A percentile compares a stretch with the other conserved stretches of the same genome.
Evolutionary conservation across 2,113 vertebrate genomes (phyloP).

Genomic region (Psittacula cyanocephala): DNA sequence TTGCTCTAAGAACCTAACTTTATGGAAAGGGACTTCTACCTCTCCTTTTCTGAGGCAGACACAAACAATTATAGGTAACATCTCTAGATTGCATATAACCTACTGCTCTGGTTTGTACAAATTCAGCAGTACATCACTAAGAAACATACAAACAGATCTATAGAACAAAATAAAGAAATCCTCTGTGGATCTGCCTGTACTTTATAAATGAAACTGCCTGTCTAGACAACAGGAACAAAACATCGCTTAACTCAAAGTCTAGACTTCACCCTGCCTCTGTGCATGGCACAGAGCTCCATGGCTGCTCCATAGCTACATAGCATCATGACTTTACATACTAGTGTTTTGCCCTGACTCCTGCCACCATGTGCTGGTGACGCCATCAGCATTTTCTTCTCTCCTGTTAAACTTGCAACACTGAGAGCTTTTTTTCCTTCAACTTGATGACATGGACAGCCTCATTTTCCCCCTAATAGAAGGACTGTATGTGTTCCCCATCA

Average conservation of each 20-base stretch:
- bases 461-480: neutral
- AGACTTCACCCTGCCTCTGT: neutral
- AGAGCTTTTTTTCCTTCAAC: neutral
- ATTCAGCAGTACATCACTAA: neutral
- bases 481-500: accelerated
- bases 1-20: neutral
- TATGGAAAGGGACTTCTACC: neutral
- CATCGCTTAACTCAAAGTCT: neutral
- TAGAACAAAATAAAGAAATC: neutral
- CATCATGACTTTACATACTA: too few species aligned
- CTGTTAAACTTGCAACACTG: neutral
- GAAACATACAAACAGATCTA: accelerated
- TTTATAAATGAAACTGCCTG: neutral
- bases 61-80: accelerated
- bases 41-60: neutral
- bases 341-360: neutral
- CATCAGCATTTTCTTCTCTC: accelerated
- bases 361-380: neutral
- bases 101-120: neutral
- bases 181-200: neutral
- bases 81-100: neutral
- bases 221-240: neutral
- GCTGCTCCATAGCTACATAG: accelerated
- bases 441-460: neutral
- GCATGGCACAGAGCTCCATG: accelerated